phyloP scores from a whole-genome alignment of 2,797 vertebrate genomes.

The Lacerta bilineata region DNA sequence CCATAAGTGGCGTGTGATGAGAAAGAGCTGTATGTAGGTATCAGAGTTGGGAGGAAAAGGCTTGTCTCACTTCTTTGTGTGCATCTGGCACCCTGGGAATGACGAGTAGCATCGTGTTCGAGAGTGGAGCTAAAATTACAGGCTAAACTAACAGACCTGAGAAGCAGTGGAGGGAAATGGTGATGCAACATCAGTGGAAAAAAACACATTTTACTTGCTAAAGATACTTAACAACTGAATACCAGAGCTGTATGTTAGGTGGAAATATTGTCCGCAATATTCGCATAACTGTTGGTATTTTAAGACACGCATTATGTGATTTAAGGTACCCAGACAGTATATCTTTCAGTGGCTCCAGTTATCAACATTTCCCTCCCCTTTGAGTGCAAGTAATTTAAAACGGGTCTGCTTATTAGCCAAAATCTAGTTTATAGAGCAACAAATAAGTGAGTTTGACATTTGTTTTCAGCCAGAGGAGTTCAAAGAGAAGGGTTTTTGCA shows the following conservation, averaged over 20 bases:
- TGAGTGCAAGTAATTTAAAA: conserved; percentile 15
- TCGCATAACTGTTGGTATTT: conserved; percentile 16
- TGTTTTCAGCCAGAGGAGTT: conserved; percentile 58
- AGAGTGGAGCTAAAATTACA: neutral
- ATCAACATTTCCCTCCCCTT: conserved; percentile 11
- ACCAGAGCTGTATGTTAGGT: conserved; percentile 4
- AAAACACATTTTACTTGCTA: conserved; percentile 11
- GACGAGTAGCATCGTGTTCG: neutral
- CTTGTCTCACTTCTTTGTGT: neutral
- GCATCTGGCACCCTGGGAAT: neutral
- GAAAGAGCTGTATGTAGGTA: neutral
- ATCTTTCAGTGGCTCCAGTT: conserved; percentile 19
- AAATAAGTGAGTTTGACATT: conserved; percentile 41
- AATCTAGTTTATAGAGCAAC: conserved; percentile 23
- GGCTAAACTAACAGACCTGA: neutral
- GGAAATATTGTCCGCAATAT: neutral
- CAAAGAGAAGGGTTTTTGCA: conserved; percentile 36
- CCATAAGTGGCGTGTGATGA: neutral
- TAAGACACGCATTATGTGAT: conserved; percentile 5
- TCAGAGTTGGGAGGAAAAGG: neutral
- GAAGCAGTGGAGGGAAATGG: conserved; percentile 5
- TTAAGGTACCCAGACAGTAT: conserved; percentile 29
- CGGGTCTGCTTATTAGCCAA: conserved; percentile 14
- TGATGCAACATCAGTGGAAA: neutral
- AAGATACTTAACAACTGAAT: neutral